Conservation (phyloP, 2,888 invertebrate genomes). For the Alentia gelatinosa region DNA sequence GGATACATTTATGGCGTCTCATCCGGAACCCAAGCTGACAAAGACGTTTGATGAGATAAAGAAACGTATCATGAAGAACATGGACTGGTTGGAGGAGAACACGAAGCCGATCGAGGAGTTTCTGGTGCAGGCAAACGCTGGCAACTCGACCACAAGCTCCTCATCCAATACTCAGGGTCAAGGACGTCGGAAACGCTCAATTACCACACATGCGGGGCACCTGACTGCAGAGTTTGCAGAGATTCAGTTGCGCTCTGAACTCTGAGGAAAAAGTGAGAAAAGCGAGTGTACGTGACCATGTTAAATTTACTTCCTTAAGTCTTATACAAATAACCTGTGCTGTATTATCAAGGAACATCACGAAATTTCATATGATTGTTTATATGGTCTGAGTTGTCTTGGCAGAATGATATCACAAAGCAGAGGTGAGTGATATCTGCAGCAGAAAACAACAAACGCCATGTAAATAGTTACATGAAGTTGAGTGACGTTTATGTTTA, state of each 20-base stretch:
- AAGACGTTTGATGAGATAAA: neutral
- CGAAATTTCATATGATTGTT: no score
- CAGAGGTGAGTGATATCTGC: no score
- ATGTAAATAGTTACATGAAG: no score
- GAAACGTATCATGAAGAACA: conserved; percentile 1
- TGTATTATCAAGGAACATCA: no score
- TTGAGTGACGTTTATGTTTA: no score
- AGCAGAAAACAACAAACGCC: no score
- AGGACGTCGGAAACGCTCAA: neutral
- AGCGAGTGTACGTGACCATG: no score
- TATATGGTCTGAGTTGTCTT: no score
- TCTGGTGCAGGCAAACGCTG: neutral
- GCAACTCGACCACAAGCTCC: neutral
- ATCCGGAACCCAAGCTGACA: neutral
- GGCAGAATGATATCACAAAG: no score
- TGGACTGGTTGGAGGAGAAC: conserved; percentile 9
- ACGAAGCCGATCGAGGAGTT: neutral
- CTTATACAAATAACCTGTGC: no score
- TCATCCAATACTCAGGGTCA: neutral
- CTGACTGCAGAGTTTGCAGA: neutral
- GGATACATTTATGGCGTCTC: neutral
- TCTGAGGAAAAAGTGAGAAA: neutral
- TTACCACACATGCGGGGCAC: neutral
- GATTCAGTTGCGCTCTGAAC: neutral
- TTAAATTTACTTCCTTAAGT: no score